These are phyloP conservation scores for Corticium candelabrum DNA, from an alignment of 37 sponge, comb jelly and placozoan species.

Conservation along the genomic window DNA sequence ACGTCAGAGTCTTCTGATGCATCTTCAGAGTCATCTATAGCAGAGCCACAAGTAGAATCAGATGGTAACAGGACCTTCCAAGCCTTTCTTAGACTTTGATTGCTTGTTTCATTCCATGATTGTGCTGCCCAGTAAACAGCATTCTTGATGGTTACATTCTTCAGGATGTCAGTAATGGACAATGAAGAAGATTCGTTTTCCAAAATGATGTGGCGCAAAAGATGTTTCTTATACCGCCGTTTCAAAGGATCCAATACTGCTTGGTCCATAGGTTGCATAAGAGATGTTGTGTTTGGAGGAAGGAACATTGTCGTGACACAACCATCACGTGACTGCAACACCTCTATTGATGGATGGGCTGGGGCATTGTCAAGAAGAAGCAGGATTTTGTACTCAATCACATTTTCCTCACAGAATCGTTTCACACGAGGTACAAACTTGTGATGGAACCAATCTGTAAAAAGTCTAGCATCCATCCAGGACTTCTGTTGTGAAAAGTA, in stretches of 20 bases:
- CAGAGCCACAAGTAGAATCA: neutral
- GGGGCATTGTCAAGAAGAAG: neutral
- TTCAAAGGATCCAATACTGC: slow-evolving; percentile 28
- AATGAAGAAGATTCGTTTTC: neutral
- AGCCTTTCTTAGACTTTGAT: slow-evolving; percentile 3
- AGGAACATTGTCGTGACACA: slow-evolving; percentile 3
- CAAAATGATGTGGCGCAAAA: neutral
- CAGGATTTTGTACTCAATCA: neutral
- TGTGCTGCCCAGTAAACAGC: slow-evolving; percentile 26
- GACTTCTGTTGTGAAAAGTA: neutral
- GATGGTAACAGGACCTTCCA: slow-evolving; percentile 27
- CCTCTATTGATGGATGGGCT: slow-evolving; percentile 14
- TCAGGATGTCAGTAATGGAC: slow-evolving; percentile 25
- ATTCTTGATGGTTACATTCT: slow-evolving; percentile 24
- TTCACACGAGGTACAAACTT: slow-evolving; percentile 2
- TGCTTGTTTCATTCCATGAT: slow-evolving; percentile 28
- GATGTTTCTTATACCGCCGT: slow-evolving; percentile 7
- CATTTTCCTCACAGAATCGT: neutral
- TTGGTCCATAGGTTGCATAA: slow-evolving; percentile 7
- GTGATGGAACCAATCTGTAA: slow-evolving; percentile 11
- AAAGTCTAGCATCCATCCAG: slow-evolving; percentile 3
- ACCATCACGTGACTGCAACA: slow-evolving; percentile 14
- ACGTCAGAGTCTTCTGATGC: neutral
- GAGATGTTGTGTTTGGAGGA: too few relatives aligned
- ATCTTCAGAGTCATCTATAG: neutral